Evolutionary conservation across 2,888 invertebrate genomes (phyloP).

Genomic region (Sclerodermus sp.): DNA sequence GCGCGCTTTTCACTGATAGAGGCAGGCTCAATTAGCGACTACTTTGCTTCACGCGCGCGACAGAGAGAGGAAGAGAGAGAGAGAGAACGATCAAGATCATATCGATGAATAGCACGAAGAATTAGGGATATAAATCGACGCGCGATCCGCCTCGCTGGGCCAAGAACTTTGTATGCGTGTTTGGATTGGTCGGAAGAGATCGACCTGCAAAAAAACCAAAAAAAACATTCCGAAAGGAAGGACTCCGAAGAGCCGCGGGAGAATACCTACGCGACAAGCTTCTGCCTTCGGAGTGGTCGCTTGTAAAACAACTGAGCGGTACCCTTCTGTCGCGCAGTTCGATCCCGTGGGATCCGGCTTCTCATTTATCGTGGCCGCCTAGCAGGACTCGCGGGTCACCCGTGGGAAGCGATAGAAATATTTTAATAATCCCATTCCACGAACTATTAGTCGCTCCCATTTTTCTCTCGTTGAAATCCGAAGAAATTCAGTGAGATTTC

Average conservation of each 20-base stretch:
- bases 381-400: neutral
- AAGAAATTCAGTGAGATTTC: too few species aligned
- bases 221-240: constrained; percentile 33
- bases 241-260: constrained; percentile 28
- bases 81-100: neutral
- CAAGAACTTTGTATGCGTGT: neutral
- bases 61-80: too few species aligned
- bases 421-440: too few species aligned
- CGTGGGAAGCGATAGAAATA: too few species aligned
- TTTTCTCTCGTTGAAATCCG: too few species aligned
- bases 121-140: constrained; percentile 1
- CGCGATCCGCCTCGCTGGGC: neutral
- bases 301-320: constrained; percentile 44
- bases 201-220: constrained; percentile 14
- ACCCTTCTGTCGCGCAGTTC: constrained; percentile 38
- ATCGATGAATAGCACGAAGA: constrained; percentile 1
- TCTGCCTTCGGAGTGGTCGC: constrained; percentile 41
- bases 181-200: neutral
- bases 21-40: too few species aligned
- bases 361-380: constrained; percentile 24
- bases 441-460: too few species aligned
- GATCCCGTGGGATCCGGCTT: constrained; percentile 39
- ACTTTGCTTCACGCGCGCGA: too few species aligned
- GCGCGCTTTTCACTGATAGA: too few species aligned
- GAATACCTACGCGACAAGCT: constrained; percentile 38